A percentile compares a stretch with the other conserved stretches of the same genome.
Evolutionary conservation across 2,113 vertebrate species (phyloP).

Genomic region (Channa argus): DNA sequence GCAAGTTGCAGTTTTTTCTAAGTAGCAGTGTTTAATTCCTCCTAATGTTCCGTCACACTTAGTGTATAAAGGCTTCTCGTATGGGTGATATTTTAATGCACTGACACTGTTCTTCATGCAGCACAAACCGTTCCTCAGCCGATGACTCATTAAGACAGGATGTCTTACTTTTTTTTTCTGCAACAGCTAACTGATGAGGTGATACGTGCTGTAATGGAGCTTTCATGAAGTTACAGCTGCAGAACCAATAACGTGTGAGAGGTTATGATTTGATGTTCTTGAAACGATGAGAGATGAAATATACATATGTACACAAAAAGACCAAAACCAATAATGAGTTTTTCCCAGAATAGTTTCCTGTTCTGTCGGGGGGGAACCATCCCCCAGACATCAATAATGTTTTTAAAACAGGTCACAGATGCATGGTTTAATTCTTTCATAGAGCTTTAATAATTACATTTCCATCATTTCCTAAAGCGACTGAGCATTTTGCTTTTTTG

Average conservation of each 20-base stretch:
- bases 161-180: background rate
- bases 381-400: too few species aligned
- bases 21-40: too few species aligned
- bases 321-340: background rate
- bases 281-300: background rate
- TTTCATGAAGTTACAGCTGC: conserved; percentile 25
- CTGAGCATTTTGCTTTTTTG: too few species aligned
- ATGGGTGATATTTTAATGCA: conserved; percentile 50
- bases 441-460: too few species aligned
- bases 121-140: conserved; percentile 55
- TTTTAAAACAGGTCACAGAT: too few species aligned
- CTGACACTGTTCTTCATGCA: conserved; percentile 48
- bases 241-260: conserved; percentile 16
- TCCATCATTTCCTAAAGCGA: too few species aligned
- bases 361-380: too few species aligned
- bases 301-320: background rate
- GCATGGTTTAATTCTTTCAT: too few species aligned
- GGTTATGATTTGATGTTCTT: conserved; percentile 2
- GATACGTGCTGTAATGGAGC: conserved; percentile 15
- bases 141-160: conserved; percentile 61
- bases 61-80: conserved; percentile 5
- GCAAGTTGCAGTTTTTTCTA: too few species aligned
- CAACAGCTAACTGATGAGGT: conserved; percentile 31
- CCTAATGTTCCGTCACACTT: background rate
- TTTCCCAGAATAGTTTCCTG: too few species aligned